Evolutionary conservation across 2,888 invertebrate genomes (phyloP), one percentile per base, ranked within the genome.

Genomic region (Aphidius colemani): DNA sequence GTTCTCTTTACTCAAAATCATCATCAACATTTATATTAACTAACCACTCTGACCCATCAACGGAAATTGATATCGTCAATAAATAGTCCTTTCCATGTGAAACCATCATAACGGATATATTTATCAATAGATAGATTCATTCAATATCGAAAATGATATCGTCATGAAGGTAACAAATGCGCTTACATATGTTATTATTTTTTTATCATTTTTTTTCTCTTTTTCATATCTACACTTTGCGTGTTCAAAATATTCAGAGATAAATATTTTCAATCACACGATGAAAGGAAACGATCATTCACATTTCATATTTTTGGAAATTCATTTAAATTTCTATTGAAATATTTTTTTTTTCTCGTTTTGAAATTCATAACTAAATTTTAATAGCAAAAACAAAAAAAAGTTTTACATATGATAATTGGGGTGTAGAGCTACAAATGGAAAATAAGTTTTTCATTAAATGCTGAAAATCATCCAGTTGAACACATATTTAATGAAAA

Each of bases 101-200:
- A 59, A 6, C 56, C 44, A 7, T 30, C 30, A 53, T 61, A 40
- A 41, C 40, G 43, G 41, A 61, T 41, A 13, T 11, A 41, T 48
- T 48, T 46, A 39, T 41, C 13, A 48, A 44, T 41, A 13, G 66
- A 70, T 70, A 58, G 67, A 53, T 69, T 66, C 68, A 66, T 71
- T 70, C 70, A 70, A 65, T 66, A 66, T 68, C 64, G 67, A 61
- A 63, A 61, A 63, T 50, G 56, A 56, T 46, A 63, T 63, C 51
- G 46, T 51, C 39, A 45, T 39, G 45, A 53, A 58, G 46, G 56
- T 30, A 53, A 63, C 58, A 58, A 63, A 58, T 63, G 44, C 10
- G 30, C 43, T 11, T 45, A 41, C 41, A 46, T 39, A n/a, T 45
- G 51, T 39, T 43, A 48, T 41, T 46, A 56, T 56, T 61, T 61